Evolutionary conservation across 1,140 invertebrate genomes (phyloP).

Genomic region (Drosophila novamexicana): DNA sequence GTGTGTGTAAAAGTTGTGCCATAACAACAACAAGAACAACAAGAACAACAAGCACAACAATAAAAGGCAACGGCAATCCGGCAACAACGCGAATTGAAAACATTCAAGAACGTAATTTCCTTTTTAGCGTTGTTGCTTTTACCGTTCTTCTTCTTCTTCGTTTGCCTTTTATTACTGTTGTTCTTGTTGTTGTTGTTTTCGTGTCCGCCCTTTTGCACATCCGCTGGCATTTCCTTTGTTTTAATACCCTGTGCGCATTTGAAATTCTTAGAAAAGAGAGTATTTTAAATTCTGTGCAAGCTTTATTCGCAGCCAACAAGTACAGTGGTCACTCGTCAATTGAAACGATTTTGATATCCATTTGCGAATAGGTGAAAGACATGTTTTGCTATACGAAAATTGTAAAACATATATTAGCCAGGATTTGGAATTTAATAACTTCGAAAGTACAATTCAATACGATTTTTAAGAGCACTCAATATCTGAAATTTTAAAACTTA

Average conservation of each 20-base stretch:
- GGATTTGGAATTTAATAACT: no score
- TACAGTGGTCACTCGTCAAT: no score
- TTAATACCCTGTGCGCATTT: background rate
- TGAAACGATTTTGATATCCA: no score
- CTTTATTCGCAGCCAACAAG: background rate
- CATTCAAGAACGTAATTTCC: constrained; percentile 62
- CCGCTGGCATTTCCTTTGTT: constrained; percentile 41
- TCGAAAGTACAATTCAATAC: no score
- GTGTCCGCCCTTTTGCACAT: constrained; percentile 42
- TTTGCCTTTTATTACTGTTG: background rate
- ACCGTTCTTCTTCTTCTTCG: background rate
- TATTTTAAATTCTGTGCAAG: background rate
- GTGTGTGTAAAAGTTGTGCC: constrained; percentile 14
- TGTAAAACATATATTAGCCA: no score
- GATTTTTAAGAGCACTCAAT: no score
- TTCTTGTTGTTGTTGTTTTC: constrained; percentile 9
- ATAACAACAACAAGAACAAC: constrained; percentile 16
- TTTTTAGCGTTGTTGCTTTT: constrained; percentile 19
- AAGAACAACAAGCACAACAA: constrained; percentile 10
- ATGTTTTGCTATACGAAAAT: no score
- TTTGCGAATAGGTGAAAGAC: no score
- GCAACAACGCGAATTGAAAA: constrained; percentile 16
- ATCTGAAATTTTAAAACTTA: no score
- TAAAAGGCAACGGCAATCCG: constrained; percentile 7
- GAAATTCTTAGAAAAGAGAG: background rate